Conservation (phyloP, 2,888 invertebrate genomes). For the Zeuzera pyrina region DNA sequence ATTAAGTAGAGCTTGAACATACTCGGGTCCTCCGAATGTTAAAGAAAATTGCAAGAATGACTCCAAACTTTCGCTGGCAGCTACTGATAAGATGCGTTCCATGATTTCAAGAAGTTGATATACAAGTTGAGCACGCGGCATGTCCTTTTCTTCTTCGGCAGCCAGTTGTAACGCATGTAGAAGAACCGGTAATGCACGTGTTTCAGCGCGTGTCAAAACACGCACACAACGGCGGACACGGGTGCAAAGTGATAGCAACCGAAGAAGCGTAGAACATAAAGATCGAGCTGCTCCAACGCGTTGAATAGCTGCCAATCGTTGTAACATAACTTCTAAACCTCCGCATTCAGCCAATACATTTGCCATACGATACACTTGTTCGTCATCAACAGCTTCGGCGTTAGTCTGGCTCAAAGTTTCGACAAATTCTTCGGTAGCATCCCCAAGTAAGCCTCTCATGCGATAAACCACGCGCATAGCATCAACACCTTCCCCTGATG, state of each 20-base stretch:
- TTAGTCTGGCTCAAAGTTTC: slow-evolving; percentile 90
- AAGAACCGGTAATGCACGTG: slow-evolving; percentile 87
- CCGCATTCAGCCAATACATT: slow-evolving; percentile 65
- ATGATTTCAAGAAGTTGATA: slow-evolving; percentile 95
- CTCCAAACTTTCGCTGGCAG: slow-evolving; percentile 87
- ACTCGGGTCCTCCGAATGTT: slow-evolving; percentile 92
- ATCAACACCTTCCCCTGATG: slow-evolving; percentile 92
- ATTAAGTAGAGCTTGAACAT: slow-evolving; percentile 86
- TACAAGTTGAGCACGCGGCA: slow-evolving; percentile 83
- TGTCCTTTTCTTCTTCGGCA: slow-evolving; percentile 73
- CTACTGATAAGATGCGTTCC: slow-evolving; percentile 94
- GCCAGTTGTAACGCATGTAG: slow-evolving; percentile 86
- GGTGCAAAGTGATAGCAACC: slow-evolving; percentile 90
- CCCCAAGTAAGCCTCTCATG: slow-evolving; percentile 97
- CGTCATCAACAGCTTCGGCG: slow-evolving; percentile 92
- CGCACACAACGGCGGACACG: slow-evolving; percentile 93
- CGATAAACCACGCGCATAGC: slow-evolving; percentile 98
- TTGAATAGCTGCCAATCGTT: slow-evolving; percentile 87
- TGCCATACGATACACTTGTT: slow-evolving; percentile 85
- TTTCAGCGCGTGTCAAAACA: slow-evolving; percentile 87
- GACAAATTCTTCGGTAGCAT: slow-evolving; percentile 99
- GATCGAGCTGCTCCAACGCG: slow-evolving; percentile 91
- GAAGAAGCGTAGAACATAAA: slow-evolving; percentile 89
- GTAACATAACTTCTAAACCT: slow-evolving; percentile 83
- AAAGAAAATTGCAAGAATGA: slow-evolving; percentile 89